A percentile compares a stretch with the other conserved stretches of the same genome.
These are phyloP conservation scores for Dryadula phaetusa DNA, from an alignment of 2,888 invertebrate species.

Conservation along the genomic window DNA sequence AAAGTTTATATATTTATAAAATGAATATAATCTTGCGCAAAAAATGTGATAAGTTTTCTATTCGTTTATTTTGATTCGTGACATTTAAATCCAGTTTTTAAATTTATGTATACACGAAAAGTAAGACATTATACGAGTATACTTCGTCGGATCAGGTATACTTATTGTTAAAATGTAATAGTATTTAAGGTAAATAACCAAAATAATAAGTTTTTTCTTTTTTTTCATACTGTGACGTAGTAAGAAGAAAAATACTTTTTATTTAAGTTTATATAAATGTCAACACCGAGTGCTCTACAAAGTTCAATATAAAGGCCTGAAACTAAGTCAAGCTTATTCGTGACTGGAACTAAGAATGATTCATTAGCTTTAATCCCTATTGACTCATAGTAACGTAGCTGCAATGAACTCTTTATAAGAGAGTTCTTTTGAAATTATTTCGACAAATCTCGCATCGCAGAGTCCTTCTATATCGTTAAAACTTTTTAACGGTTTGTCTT, in stretches of 20 bases:
- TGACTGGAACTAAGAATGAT: constrained; percentile 46
- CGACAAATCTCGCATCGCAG: constrained; percentile 54
- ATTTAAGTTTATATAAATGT: not conserved
- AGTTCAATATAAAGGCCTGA: constrained; percentile 36
- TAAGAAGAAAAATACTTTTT: no score
- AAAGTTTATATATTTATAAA: not conserved
- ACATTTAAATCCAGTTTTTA: constrained; percentile 40
- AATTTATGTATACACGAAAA: not conserved
- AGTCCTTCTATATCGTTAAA: constrained; percentile 50
- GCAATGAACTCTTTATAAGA: constrained; percentile 58
- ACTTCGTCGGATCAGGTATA: not conserved
- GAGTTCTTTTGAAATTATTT: constrained; percentile 61
- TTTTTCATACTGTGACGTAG: no score
- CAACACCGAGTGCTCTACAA: no score
- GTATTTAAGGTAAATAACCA: no score
- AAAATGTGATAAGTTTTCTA: not conserved
- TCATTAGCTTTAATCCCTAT: constrained; percentile 49
- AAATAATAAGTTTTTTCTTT: no score
- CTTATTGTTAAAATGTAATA: not conserved
- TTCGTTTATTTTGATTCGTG: constrained; percentile 18
- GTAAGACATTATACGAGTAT: not conserved
- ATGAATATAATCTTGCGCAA: not conserved
- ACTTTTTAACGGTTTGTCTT: not conserved
- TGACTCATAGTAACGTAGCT: constrained; percentile 56
- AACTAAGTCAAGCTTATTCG: constrained; percentile 43